A percentile compares a stretch with the other conserved stretches of the same genome.
Evolutionary conservation across 2,113 vertebrate genomes (phyloP).

Genomic region (Dromiciops gliroides): DNA sequence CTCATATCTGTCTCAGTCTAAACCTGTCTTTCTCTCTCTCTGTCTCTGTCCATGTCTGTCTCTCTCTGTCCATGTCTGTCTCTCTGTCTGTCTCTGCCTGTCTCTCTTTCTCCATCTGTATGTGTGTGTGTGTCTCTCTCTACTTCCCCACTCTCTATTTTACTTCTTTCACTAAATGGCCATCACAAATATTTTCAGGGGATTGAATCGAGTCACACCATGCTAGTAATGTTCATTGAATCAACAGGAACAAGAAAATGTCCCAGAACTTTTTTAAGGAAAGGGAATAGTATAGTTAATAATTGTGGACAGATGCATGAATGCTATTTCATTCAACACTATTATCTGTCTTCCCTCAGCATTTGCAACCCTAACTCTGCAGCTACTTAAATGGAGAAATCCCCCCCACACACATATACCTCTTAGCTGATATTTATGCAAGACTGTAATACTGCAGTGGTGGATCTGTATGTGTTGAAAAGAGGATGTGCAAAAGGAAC

Average conservation of each 20-base stretch:
- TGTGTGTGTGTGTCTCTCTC: too few species aligned
- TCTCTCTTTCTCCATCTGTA: not conserved
- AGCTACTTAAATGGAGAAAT: not conserved
- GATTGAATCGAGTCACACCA: not conserved
- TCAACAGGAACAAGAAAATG: not conserved
- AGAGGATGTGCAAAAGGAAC: not conserved
- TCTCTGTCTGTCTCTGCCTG: not conserved
- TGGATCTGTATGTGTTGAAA: not conserved
- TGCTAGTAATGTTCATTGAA: not conserved
- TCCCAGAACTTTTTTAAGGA: not conserved
- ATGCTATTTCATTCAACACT: not conserved
- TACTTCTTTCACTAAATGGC: not conserved
- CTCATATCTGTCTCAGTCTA: not conserved
- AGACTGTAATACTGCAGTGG: not conserved
- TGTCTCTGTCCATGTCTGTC: not conserved
- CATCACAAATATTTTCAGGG: not conserved
- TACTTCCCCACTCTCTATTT: not conserved
- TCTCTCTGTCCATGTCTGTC: not conserved
- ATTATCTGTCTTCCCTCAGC: not conserved
- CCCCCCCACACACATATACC: not conserved
- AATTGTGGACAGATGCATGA: not conserved
- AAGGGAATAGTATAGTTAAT: not conserved
- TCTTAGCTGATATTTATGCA: not conserved
- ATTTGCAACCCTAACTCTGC: not conserved
- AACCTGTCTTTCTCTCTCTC: not conserved